These are phyloP conservation scores for Hyperoplus lanceolatus DNA, from an alignment of 2,797 vertebrate genomes.

Conservation along the genomic window DNA sequence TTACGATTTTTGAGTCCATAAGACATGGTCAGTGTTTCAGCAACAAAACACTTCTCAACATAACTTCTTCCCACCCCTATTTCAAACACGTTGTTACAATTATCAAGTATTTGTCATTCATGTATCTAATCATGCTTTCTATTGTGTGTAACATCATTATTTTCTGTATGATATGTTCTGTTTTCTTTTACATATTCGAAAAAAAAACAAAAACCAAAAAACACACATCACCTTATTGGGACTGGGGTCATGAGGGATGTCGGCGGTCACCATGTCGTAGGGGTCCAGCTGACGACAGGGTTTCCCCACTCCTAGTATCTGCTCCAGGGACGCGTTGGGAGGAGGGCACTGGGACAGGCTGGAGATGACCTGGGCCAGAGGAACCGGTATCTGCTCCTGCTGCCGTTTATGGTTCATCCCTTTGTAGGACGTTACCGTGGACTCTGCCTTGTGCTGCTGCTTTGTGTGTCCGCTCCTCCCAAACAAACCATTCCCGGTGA, in stretches of 20 bases:
- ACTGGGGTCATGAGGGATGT: slow-evolving; percentile 61
- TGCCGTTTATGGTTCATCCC: slow-evolving; percentile 61
- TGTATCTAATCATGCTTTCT: no score
- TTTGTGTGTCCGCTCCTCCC: slow-evolving; percentile 26
- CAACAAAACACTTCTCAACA: no score
- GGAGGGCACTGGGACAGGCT: slow-evolving; percentile 76
- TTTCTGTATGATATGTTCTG: no score
- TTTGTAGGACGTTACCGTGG: slow-evolving; percentile 65
- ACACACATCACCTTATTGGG: slow-evolving; percentile 72
- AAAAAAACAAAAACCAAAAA: no score
- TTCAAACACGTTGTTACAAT: no score
- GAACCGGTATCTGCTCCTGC: slow-evolving; percentile 54
- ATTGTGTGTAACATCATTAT: no score
- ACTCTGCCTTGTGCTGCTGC: slow-evolving; percentile 55
- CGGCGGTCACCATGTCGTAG: slow-evolving; percentile 62
- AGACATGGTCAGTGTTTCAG: not conserved
- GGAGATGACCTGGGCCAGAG: slow-evolving; percentile 75
- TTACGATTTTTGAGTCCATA: not conserved
- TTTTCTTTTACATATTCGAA: no score
- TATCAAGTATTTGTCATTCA: no score
- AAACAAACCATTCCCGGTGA: slow-evolving; percentile 47
- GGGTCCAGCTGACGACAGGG: slow-evolving; percentile 73
- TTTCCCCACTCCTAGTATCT: slow-evolving; percentile 74
- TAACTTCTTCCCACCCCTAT: no score
- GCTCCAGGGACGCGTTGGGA: slow-evolving; percentile 75